Conservation (phyloP, 2,888 invertebrate genomes). For the Agrotis segetum region DNA sequence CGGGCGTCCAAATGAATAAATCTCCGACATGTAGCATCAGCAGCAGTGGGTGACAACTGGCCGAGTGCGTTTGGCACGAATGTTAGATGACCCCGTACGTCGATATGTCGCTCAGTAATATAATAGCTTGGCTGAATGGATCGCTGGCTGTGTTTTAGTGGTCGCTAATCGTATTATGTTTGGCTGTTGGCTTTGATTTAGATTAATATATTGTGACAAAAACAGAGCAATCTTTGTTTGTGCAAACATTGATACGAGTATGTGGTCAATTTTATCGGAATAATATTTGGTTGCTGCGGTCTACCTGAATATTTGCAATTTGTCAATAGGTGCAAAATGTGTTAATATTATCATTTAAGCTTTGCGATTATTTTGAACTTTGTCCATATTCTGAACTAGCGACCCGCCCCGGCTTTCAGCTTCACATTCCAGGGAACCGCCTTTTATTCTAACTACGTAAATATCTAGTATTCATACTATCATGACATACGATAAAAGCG, state of each 20-base stretch:
- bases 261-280: slow-evolving; percentile 13
- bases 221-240: slow-evolving; percentile 45
- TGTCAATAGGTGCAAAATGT: background rate
- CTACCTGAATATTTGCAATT: too few relatives aligned
- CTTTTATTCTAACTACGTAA: slow-evolving; percentile 17
- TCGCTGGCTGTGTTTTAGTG: slow-evolving; percentile 58
- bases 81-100: slow-evolving; percentile 74
- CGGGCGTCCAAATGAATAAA: slow-evolving; percentile 76
- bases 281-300: background rate
- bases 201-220: slow-evolving; percentile 54
- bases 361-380: too few relatives aligned
- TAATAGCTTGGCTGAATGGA: slow-evolving; percentile 57
- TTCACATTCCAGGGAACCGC: background rate
- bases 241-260: slow-evolving; percentile 5
- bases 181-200: slow-evolving; percentile 47
- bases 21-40: slow-evolving; percentile 75
- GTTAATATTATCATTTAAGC: too few relatives aligned
- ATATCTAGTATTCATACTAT: slow-evolving; percentile 12
- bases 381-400: too few relatives aligned
- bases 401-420: too few relatives aligned
- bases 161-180: slow-evolving; percentile 56
- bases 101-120: slow-evolving; percentile 57
- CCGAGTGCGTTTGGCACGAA: slow-evolving; percentile 77
- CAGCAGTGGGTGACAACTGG: slow-evolving; percentile 73
- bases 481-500: background rate